Evolutionary conservation across 1,140 invertebrate species (phyloP), one percentile per base, ranked within the genome.

Genomic region (Notospermus geniculatus): DNA sequence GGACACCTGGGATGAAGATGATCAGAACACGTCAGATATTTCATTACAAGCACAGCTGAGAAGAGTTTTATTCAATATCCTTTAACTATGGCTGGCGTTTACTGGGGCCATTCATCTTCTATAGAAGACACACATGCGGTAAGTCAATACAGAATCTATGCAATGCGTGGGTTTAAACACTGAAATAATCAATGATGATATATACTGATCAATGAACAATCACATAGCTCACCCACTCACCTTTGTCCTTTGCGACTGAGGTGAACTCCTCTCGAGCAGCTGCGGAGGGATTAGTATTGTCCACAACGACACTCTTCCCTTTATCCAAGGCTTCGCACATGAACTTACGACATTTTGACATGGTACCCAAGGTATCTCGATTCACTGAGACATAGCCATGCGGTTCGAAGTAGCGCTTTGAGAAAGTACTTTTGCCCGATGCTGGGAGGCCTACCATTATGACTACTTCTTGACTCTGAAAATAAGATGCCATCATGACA

Each of bases 281-380:
- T 41, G 78, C 77, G 73, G 93, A 90, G 0, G 91, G 90, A 83
- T 95, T 96, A 0, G 94, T 97, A 75, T 95, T 97, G 73, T 98
- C 95, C 22, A 95, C 85, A 11, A 95, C 89, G 0, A 93, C 90
- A 81, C 86, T 89, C 74, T 88, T 88, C 4, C 88, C 87, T 70
- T 81, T 71, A 70, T 83, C 71, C 2, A 91, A 77, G 54, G 79
- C 78, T 59, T 73, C 65, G 29, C 23, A 4, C 50, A 45, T 50
- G 54, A 77, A 72, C 71, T 77, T 77, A 9, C 72, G 23, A 69
- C 93, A 97, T 70, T 91, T 92, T 70, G 92, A 88, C 86, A 88
- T 90, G n/a, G 86, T 87, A 0, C 89, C 88, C 27, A 95, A 74
- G 13, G 83, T 87, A 77, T 97, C 95, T 75, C 92, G 86, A 76